Evolutionary conservation across 2,797 vertebrate species (phyloP).

Genomic region (Harpagifer antarcticus): DNA sequence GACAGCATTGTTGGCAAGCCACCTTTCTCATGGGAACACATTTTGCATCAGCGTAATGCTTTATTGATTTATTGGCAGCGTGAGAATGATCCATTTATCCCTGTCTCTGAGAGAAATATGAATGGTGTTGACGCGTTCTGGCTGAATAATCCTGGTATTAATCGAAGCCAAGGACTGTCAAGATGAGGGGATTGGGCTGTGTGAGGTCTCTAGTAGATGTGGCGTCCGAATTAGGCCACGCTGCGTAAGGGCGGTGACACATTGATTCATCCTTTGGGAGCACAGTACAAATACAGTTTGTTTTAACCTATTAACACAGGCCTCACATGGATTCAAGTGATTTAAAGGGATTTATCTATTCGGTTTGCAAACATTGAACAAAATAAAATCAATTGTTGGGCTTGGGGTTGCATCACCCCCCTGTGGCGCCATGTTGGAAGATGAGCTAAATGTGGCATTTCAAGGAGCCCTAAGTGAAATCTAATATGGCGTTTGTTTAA

Average conservation of each 20-base stretch:
- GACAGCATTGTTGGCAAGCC: background rate
- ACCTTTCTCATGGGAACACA: slow-evolving; percentile 65
- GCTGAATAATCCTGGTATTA: slow-evolving; percentile 74
- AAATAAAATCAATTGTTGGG: background rate
- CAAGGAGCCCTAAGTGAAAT: slow-evolving; percentile 60
- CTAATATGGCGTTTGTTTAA: slow-evolving; percentile 68
- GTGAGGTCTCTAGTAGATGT: slow-evolving; percentile 38
- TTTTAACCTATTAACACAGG: slow-evolving; percentile 3
- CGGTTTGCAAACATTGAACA: slow-evolving; percentile 15
- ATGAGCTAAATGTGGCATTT: slow-evolving; percentile 52
- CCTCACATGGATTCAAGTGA: background rate
- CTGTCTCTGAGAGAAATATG: slow-evolving; percentile 73
- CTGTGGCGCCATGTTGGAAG: slow-evolving; percentile 9
- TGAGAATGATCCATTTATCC: slow-evolving; percentile 77
- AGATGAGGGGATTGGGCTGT: slow-evolving; percentile 53
- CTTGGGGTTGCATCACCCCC: slow-evolving; percentile 1
- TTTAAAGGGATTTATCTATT: background rate
- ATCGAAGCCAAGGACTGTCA: slow-evolving; percentile 70
- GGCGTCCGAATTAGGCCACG: slow-evolving; percentile 32
- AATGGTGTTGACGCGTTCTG: slow-evolving; percentile 67
- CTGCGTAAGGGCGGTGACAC: background rate
- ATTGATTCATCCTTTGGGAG: background rate
- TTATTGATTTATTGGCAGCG: slow-evolving; percentile 81
- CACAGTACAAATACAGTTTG: background rate
- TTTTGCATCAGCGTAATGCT: slow-evolving; percentile 76